Evolutionary conservation across 2,113 vertebrate species (phyloP), one percentile per base, ranked within the genome.

Genomic region (Polyodon spathula): DNA sequence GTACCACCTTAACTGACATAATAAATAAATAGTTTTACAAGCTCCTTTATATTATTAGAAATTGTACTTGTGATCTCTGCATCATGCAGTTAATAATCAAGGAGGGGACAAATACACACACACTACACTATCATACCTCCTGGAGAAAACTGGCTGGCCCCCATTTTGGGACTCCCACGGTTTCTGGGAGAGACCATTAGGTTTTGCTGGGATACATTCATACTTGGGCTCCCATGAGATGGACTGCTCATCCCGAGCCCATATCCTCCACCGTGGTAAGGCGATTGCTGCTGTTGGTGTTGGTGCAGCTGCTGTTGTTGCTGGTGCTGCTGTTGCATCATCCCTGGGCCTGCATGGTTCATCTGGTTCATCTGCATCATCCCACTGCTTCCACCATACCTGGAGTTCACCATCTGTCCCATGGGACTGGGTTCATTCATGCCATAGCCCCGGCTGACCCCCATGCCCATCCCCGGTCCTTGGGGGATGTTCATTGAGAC

Each of bases 111-210:
- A 43, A 42, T 43, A 14, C 15, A 51, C 15, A 51, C 4, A 11
- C 8, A 52, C 39, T 48, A 40, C 4, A 58, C 6, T n/a, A 38
- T 52, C 71, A 63, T 92, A 97, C 93, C 93, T 92, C 93, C 88
- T 27, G 95, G 93, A 67, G 95, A 98, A 78, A 93, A 97, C 65
- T 93, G 93, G 63, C 92, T 92, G 6, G 91, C 84, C 55, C 75
- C 88, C 80, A 93, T 93, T 82, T 97, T 97, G 40, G 95, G 95
- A 75, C 96, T 97, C 54, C 87, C 91, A 60, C 93, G 80, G 76
- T 92, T 89, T 68, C 93, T 88, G 60, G 94, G 92, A 12, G 96
- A 97, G 56, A 92, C 83, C 84, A 98, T 91, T 61, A 95, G 77
- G 58, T 84, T 95, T 72, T 92, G 93, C 37, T 92, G 91, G 60